Percentiles rank a stretch among this genome's conserved stretches.
phyloP scores from a whole-genome alignment of 1,140 invertebrate genomes.

The Sogatella furcifera region DNA sequence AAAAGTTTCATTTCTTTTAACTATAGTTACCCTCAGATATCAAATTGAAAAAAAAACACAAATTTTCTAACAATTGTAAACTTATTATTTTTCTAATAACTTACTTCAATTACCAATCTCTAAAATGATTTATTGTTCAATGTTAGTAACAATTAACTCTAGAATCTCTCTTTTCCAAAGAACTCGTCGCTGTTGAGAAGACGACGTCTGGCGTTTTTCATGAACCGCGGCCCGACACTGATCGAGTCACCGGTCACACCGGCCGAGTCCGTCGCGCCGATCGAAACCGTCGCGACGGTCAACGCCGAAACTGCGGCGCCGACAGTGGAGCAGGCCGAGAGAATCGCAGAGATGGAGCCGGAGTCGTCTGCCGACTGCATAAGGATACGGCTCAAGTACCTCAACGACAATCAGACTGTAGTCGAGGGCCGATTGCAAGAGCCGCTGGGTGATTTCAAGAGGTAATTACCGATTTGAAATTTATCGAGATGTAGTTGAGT shows the following conservation, averaged over 20 bases:
- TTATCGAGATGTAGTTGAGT: constrained; percentile 18
- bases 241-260: neutral
- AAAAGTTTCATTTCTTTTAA: no score
- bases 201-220: constrained; percentile 28
- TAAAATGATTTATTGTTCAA: no score
- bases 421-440: constrained; percentile 66
- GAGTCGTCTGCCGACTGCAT: constrained; percentile 37
- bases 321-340: neutral
- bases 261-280: neutral
- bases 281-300: neutral
- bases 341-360: neutral
- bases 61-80: no score
- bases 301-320: neutral
- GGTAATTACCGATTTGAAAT: constrained; percentile 36
- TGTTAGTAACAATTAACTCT: no score
- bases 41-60: no score
- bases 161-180: neutral
- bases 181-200: constrained; percentile 22
- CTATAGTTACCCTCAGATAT: no score
- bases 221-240: constrained; percentile 4
- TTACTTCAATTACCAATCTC: no score
- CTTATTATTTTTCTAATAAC: no score
- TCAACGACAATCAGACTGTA: constrained; percentile 74
- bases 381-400: constrained; percentile 69
- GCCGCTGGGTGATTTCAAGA: constrained; percentile 75